Conservation (phyloP, 92 coral and sea anemone genomes). For the Phenganax subtilis region DNA sequence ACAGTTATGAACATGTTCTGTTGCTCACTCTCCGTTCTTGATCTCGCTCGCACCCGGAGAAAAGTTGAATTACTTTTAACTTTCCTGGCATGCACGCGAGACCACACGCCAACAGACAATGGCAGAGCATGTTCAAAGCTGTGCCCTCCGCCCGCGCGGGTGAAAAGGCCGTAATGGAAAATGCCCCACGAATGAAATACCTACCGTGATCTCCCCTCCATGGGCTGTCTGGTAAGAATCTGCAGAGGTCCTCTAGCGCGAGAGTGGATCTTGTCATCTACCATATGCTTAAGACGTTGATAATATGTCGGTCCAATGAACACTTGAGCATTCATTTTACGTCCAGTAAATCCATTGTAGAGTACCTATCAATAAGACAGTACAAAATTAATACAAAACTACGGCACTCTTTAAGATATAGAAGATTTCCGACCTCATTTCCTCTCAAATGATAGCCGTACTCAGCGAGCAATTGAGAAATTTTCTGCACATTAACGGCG, state of each 20-base stretch:
- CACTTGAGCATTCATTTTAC: constrained; percentile 94
- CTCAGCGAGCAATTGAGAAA: constrained; percentile 90
- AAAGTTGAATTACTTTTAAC: neutral
- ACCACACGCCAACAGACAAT: no score
- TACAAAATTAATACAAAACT: neutral
- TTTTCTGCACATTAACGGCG: constrained; percentile 94
- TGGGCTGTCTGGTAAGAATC: constrained; percentile 92
- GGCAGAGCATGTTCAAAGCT: no score
- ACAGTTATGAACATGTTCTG: neutral
- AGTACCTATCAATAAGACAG: constrained; percentile 58
- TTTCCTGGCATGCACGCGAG: neutral
- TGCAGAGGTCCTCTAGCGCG: constrained; percentile 96
- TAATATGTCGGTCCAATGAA: constrained; percentile 96
- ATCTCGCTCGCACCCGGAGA: no score
- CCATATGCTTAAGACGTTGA: constrained; percentile 98
- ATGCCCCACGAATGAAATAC: neutral
- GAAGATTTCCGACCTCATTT: constrained; percentile 64
- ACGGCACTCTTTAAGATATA: neutral
- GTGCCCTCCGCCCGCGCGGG: no score
- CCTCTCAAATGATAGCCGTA: constrained; percentile 96
- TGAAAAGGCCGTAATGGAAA: no score
- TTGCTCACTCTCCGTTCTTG: no score
- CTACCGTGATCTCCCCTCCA: constrained; percentile 99
- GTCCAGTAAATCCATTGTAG: constrained; percentile 97
- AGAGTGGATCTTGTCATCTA: constrained; percentile 98